Conservation (phyloP, 35 echinoderm and acorn worm genomes). For the Diadema setosum region DNA sequence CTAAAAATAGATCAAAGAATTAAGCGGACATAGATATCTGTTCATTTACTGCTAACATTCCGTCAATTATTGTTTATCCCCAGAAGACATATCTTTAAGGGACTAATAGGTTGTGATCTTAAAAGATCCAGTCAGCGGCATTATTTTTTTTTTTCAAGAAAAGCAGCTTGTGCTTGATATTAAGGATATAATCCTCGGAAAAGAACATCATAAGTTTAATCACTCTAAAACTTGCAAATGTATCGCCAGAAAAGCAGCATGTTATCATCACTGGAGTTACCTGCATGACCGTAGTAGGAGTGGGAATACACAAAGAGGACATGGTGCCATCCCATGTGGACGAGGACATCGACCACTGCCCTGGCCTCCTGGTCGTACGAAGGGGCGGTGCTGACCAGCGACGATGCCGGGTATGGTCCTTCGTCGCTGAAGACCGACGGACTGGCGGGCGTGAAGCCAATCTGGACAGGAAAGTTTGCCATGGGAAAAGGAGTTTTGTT, state of each 20-base stretch:
- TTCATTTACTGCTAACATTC: no score
- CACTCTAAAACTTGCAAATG: no score
- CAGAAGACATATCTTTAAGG: no score
- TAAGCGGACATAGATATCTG: no score
- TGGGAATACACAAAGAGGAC: constrained; percentile 1
- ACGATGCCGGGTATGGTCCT: neutral
- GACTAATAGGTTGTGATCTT: no score
- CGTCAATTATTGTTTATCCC: no score
- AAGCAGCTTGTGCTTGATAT: no score
- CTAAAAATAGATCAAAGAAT: no score
- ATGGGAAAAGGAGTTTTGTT: neutral
- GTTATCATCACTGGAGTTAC: neutral
- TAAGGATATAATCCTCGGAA: no score
- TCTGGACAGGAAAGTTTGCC: neutral
- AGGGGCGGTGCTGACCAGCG: neutral
- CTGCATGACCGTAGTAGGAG: constrained; percentile 8
- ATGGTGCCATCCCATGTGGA: neutral
- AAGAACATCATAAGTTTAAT: no score
- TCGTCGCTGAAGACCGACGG: neutral
- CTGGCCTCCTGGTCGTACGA: neutral
- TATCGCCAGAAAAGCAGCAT: neutral
- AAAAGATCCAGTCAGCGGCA: no score
- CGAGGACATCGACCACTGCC: neutral
- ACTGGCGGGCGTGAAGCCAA: neutral
- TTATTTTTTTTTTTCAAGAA: no score